Conservation (phyloP, 2,113 vertebrate genomes). For the Oreotrochilus melanogaster region DNA sequence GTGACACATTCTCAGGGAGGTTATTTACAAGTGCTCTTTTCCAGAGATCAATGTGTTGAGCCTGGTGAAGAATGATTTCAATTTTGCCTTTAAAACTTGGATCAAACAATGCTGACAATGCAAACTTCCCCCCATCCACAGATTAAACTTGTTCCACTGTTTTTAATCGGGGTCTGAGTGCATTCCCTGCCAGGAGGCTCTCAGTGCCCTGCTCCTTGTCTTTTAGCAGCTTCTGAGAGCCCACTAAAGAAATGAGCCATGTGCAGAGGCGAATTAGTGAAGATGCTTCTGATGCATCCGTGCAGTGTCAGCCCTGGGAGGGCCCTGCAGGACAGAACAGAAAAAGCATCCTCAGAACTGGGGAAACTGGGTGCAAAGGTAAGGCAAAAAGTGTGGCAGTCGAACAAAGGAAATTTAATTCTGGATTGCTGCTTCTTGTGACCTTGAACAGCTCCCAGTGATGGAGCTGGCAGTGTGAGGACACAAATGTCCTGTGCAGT, state of each 20-base stretch:
- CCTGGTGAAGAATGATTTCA: constrained; percentile 51
- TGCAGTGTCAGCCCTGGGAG: accelerated
- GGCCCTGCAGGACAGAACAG: background rate
- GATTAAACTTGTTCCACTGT: constrained; percentile 52
- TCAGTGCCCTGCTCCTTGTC: background rate
- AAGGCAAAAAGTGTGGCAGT: background rate
- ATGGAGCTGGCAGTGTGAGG: background rate
- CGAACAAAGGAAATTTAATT: background rate
- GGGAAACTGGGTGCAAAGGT: background rate
- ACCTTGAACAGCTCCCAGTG: background rate
- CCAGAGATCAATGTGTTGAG: constrained; percentile 46
- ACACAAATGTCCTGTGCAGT: background rate
- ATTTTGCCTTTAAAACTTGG: constrained; percentile 63
- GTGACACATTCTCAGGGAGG: background rate
- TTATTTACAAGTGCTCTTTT: constrained; percentile 58
- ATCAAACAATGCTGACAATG: constrained; percentile 57
- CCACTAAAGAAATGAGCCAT: background rate
- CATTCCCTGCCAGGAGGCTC: background rate
- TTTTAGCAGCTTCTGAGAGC: background rate
- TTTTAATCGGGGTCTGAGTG: constrained; percentile 26
- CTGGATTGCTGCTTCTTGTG: background rate
- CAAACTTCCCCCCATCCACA: constrained; percentile 28
- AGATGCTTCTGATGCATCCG: background rate
- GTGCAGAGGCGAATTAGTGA: background rate
- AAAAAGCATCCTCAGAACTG: background rate